phyloP scores from a whole-genome alignment of 1,140 invertebrate genomes.

The Heliconius melpomene region DNA sequence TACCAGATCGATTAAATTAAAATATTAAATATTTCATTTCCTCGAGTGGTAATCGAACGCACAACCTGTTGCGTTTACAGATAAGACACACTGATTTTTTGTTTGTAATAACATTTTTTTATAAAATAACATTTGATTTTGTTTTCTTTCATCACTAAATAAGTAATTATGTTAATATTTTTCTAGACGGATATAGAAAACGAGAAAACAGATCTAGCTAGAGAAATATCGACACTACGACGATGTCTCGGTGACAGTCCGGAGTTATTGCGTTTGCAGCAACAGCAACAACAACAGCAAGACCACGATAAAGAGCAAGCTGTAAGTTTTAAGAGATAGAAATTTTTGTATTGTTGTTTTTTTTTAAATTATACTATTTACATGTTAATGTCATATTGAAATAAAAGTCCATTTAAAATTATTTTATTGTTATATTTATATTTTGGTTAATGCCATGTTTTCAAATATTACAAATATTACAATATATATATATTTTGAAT shows the following conservation, averaged over 20 bases:
- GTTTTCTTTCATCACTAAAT: not conserved
- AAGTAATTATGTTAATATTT: not conserved
- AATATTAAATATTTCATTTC: too few species aligned
- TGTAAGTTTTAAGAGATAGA: slow-evolving; percentile 45
- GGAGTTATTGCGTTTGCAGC: slow-evolving; percentile 35
- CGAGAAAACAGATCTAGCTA: slow-evolving; percentile 47
- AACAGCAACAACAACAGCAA: slow-evolving; percentile 29
- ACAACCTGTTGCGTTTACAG: too few species aligned
- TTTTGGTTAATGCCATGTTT: too few species aligned
- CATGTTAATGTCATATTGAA: not conserved
- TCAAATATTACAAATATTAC: too few species aligned
- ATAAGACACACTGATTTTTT: too few species aligned
- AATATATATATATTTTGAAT: too few species aligned
- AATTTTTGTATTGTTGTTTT: slow-evolving; percentile 5
- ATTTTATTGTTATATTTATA: not conserved
- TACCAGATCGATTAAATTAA: too few species aligned
- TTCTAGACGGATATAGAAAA: slow-evolving; percentile 48
- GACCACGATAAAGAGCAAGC: slow-evolving; percentile 57
- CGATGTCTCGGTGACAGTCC: slow-evolving; percentile 32
- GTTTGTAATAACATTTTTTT: too few species aligned
- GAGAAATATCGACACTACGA: slow-evolving; percentile 46
- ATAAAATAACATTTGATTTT: not conserved
- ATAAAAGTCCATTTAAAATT: not conserved
- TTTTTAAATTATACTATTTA: slow-evolving; percentile 5
- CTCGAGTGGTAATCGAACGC: too few species aligned